phyloP scores from a whole-genome alignment of 2,888 invertebrate species.

The Lacanobia wlatinum region DNA sequence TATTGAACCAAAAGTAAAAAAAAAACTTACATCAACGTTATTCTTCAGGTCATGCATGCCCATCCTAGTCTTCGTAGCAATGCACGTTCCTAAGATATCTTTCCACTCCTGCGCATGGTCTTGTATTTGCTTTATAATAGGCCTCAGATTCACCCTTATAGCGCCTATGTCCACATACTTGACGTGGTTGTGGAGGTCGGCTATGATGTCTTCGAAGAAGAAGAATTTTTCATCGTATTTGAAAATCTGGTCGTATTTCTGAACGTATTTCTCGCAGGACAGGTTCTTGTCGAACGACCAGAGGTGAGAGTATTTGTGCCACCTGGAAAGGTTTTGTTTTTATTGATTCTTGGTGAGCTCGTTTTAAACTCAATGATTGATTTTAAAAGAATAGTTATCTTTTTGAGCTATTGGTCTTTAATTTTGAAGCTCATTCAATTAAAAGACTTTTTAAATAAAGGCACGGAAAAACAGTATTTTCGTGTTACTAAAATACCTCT shows the following conservation, averaged over 20 bases:
- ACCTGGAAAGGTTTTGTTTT: conserved; percentile 82
- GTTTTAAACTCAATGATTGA: no score
- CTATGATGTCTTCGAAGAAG: conserved; percentile 94
- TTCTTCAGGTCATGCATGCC: conserved; percentile 93
- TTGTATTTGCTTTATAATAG: conserved; percentile 92
- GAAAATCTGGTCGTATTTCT: conserved; percentile 87
- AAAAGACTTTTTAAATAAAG: no score
- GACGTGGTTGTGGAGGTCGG: conserved; percentile 91
- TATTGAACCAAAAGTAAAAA: neutral
- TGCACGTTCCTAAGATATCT: conserved; percentile 92
- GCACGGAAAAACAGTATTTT: no score
- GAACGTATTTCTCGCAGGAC: conserved; percentile 95
- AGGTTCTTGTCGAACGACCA: conserved; percentile 94
- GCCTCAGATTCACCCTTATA: conserved; percentile 93
- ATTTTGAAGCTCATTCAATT: no score
- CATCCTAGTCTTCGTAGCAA: conserved; percentile 92
- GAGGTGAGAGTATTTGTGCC: conserved; percentile 93
- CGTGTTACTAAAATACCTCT: no score
- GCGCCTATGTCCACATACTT: conserved; percentile 92
- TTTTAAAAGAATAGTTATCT: no score
- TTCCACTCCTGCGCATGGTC: conserved; percentile 96
- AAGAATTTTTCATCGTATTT: conserved; percentile 96
- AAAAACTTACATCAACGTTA: conserved; percentile 92
- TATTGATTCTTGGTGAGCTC: no score
- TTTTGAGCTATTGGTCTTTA: no score